Evolutionary conservation across 2,888 invertebrate species (phyloP).

Genomic region (Ephialtes manifestator): DNA sequence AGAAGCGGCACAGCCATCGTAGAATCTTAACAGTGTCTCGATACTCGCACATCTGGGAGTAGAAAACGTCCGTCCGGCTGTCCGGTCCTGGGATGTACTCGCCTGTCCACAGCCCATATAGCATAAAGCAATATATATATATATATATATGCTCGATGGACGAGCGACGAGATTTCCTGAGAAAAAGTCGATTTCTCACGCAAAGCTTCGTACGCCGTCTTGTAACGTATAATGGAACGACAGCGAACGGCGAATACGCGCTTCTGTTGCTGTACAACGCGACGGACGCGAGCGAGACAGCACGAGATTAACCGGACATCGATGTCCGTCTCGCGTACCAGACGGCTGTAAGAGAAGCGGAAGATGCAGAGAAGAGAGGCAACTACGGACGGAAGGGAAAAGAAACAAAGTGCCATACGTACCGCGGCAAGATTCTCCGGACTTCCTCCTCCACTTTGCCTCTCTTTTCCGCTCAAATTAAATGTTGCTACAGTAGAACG

Average conservation of each 20-base stretch:
- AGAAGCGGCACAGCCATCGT: constrained; percentile 7
- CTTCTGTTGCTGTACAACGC: not conserved
- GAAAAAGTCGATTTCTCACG: constrained; percentile 71
- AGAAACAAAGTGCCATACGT: constrained; percentile 39
- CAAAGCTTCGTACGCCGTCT: constrained; percentile 57
- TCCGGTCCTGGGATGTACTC: constrained; percentile 1
- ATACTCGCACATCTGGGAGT: constrained; percentile 40
- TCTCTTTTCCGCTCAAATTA: constrained; percentile 15
- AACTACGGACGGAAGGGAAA: constrained; percentile 8
- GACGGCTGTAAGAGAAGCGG: constrained; percentile 38
- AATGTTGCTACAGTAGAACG: not conserved
- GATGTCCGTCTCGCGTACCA: constrained; percentile 40
- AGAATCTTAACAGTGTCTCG: constrained; percentile 18
- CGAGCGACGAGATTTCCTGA: constrained; percentile 39
- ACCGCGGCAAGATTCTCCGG: not conserved
- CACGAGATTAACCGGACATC: constrained; percentile 57
- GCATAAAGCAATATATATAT: not conserved
- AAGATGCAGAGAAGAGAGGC: constrained; percentile 25
- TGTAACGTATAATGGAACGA: constrained; percentile 33
- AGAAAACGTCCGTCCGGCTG: constrained; percentile 15
- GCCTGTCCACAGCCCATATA: not conserved
- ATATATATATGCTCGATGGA: constrained; percentile 3
- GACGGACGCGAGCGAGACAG: constrained; percentile 29
- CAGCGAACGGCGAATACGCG: constrained; percentile 25
- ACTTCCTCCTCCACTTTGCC: constrained; percentile 13